phyloP scores from a whole-genome alignment of 2,888 invertebrate species.

The Creontiades dilutus region DNA sequence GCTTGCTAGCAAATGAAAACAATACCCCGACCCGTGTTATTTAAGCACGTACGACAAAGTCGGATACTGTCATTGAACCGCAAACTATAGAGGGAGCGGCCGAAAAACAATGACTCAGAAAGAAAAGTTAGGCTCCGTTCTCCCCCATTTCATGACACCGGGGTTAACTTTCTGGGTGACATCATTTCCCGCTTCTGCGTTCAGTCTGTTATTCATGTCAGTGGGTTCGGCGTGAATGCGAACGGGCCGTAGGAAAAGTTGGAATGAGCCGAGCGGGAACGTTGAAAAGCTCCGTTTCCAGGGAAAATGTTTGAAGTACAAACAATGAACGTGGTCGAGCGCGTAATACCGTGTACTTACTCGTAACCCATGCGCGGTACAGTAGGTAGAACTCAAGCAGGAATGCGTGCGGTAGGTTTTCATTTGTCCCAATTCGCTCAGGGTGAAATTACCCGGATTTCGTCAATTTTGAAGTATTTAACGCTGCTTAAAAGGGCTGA shows the following conservation, averaged over 20 bases:
- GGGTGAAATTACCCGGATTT: no score
- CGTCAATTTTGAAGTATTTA: no score
- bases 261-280: not conserved
- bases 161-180: slow-evolving; percentile 1
- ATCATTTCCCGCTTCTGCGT: not conserved
- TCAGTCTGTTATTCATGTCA: not conserved
- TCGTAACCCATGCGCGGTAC: no score
- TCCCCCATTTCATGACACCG: not conserved
- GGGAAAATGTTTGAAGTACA: not conserved
- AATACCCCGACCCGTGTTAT: not conserved
- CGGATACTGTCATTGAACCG: slow-evolving; percentile 15
- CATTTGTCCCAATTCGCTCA: no score
- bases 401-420: no score
- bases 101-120: not conserved
- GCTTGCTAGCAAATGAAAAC: not conserved
- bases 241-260: not conserved
- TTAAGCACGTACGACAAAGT: not conserved
- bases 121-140: not conserved
- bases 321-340: not conserved
- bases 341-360: not conserved
- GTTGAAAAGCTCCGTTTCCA: slow-evolving; percentile 9
- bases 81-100: not conserved
- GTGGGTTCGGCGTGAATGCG: not conserved
- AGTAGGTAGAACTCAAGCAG: no score
- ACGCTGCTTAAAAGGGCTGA: no score